phyloP scores from a whole-genome alignment of 2,888 invertebrate species.

The Dynastes hyllus region DNA sequence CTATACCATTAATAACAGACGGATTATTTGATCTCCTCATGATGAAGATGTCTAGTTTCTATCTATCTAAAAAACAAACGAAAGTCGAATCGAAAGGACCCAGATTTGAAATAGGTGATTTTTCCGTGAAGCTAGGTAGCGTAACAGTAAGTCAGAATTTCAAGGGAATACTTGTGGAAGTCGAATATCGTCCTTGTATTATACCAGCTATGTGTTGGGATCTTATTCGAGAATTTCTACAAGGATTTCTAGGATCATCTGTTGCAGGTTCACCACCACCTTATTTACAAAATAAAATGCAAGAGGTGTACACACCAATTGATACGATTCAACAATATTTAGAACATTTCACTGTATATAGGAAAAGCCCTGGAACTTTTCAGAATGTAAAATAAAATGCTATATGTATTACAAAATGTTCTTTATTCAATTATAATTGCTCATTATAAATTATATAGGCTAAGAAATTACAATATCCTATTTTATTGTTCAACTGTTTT shows the following conservation, averaged over 20 bases:
- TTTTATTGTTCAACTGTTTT: too few relatives aligned
- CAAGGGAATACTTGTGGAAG: conserved; percentile 94
- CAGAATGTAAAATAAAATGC: conserved; percentile 50
- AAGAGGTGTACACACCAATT: conserved; percentile 90
- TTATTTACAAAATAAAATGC: conserved; percentile 83
- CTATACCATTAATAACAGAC: conserved; percentile 92
- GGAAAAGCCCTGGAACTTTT: conserved; percentile 80
- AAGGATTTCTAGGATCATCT: conserved; percentile 88
- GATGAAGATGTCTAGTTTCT: conserved; percentile 90
- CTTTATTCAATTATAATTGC: conserved; percentile 13
- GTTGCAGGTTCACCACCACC: conserved; percentile 84
- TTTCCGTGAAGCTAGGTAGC: conserved; percentile 93
- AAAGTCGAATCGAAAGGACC: conserved; percentile 91
- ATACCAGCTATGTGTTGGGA: conserved; percentile 92
- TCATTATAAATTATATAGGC: too few relatives aligned
- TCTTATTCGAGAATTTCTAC: conserved; percentile 91
- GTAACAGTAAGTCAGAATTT: conserved; percentile 92
- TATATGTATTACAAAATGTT: conserved; percentile 15
- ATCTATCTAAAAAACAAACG: conserved; percentile 91
- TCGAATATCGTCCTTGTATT: conserved; percentile 93
- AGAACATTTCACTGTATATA: conserved; percentile 92
- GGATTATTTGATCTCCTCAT: conserved; percentile 92
- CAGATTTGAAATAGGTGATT: conserved; percentile 91
- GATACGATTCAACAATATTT: conserved; percentile 96
- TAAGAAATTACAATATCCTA: not conserved